These are phyloP conservation scores for Nyctalus aviator DNA, from an alignment of 2,797 vertebrate species.

Conservation along the genomic window DNA sequence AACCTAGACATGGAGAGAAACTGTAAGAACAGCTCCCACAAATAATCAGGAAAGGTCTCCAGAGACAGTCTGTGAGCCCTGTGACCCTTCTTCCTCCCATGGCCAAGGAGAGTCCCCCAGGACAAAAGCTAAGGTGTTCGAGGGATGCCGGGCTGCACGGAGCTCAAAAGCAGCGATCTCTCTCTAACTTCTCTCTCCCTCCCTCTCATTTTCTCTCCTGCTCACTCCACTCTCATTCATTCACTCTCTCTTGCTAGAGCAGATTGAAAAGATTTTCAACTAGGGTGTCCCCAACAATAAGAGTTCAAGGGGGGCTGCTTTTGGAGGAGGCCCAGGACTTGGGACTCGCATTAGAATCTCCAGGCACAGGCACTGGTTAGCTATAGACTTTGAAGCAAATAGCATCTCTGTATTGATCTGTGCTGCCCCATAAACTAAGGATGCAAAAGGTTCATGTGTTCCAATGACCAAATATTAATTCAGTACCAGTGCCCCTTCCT, in stretches of 20 bases:
- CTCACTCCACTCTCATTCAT: background rate
- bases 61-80: background rate
- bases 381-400: background rate
- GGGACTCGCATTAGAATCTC: background rate
- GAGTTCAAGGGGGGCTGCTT: background rate
- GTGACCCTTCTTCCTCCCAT: background rate
- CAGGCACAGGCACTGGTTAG: background rate
- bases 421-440: background rate
- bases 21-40: background rate
- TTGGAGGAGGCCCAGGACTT: background rate
- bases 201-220: background rate
- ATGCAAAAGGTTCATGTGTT: constrained; percentile 21
- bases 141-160: background rate
- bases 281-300: background rate
- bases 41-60: background rate
- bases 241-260: background rate
- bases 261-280: background rate
- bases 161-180: background rate
- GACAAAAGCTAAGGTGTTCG: background rate
- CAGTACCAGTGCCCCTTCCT: background rate
- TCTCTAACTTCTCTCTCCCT: background rate
- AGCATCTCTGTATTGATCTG: background rate
- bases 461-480: constrained; percentile 17
- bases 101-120: background rate
- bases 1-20: background rate